Conservation (phyloP, 2,797 vertebrate species). For the Tenualosa ilisha region DNA sequence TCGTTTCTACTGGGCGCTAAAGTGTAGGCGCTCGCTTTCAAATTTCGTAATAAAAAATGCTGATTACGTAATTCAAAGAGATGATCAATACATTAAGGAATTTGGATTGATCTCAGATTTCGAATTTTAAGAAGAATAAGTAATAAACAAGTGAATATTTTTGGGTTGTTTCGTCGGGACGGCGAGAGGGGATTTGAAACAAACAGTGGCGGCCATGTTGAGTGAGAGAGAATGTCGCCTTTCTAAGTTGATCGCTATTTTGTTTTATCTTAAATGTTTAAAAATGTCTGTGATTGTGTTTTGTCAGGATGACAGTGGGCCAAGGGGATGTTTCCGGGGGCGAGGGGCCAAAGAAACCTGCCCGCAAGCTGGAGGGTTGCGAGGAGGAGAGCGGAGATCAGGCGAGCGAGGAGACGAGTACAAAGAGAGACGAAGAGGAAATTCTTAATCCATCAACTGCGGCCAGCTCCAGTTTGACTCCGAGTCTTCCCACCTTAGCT, state of each 20-base stretch:
- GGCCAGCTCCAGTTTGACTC: slow-evolving; percentile 68
- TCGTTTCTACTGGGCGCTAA: slow-evolving; percentile 82
- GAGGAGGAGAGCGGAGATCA: slow-evolving; percentile 87
- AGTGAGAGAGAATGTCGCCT: slow-evolving; percentile 83
- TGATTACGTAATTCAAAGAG: slow-evolving; percentile 41
- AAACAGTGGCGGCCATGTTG: slow-evolving; percentile 99
- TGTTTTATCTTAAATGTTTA: slow-evolving; percentile 60
- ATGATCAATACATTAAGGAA: slow-evolving; percentile 27
- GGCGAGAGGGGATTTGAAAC: slow-evolving; percentile 92
- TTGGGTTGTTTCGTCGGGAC: slow-evolving; percentile 88
- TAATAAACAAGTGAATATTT: slow-evolving; percentile 57
- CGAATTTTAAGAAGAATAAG: slow-evolving; percentile 33
- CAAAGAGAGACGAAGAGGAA: slow-evolving; percentile 89
- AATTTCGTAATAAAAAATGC: slow-evolving; percentile 69
- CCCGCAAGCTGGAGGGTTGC: slow-evolving; percentile 87
- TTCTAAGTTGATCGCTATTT: slow-evolving; percentile 77
- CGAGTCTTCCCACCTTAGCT: slow-evolving; percentile 67
- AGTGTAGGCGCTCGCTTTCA: slow-evolving; percentile 77
- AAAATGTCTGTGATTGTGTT: slow-evolving; percentile 59
- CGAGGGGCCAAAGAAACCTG: slow-evolving; percentile 87
- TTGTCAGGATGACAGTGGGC: slow-evolving; percentile 94
- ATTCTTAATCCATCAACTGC: slow-evolving; percentile 77
- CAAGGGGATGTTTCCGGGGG: slow-evolving; percentile 88
- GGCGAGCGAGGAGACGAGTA: slow-evolving; percentile 89
- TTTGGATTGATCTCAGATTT: slow-evolving; percentile 27